Base-by-base conservation (phyloP, 2,797 vertebrate genomes). In the Anniella stebbinsi region DNA sequence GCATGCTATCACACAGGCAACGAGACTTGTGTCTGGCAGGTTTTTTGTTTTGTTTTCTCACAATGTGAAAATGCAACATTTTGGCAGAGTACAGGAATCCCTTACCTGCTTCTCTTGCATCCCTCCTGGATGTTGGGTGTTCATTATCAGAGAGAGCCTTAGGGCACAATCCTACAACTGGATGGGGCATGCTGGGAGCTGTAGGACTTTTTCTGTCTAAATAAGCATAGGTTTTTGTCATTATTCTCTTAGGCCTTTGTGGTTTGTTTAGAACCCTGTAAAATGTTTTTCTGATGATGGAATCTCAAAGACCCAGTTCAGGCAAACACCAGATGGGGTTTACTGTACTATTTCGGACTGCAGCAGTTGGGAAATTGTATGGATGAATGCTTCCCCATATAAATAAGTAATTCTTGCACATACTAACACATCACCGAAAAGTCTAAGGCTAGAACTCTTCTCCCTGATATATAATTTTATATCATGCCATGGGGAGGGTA, bases 1-100 rank as follows among this genome's bases (percentile, higher is more conserved):
- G 48, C 51, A 73, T 60, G 60, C 77, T 84, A 77, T 69, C 54
- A 89, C 86, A 9, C 23, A 87, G 75, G 83, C 63, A 90, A 92
- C 75, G 84, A 67, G 66, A 93, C 87, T 4, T 63, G 17, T 15
- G 10, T 7, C 30, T 84, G 48, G 51, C 45, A 88, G 91, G 85
- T 38, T 48, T 23, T 30, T 4, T 30, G 41, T 4, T 8, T 69
- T 90, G n/a, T n/a, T n/a, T n/a, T n/a, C 36, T 41, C 0, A 0
- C 80, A 67, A 45, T 72, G 73, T 45, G 2, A 15, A 93, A 41
- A 63, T 3, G 12, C 28, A n/a, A 63, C 78, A 45, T 54, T 38
- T 88, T 33, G 7, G 72, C 88, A 41, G 25, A 78, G 66, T 76
- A 13, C 13, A 86, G 57, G 45, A 91, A 17, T 10, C 10, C 91